Evolutionary conservation across 2,888 invertebrate genomes (phyloP), one percentile per base, ranked within the genome.

Genomic region (Eucriotettix oculatus): DNA sequence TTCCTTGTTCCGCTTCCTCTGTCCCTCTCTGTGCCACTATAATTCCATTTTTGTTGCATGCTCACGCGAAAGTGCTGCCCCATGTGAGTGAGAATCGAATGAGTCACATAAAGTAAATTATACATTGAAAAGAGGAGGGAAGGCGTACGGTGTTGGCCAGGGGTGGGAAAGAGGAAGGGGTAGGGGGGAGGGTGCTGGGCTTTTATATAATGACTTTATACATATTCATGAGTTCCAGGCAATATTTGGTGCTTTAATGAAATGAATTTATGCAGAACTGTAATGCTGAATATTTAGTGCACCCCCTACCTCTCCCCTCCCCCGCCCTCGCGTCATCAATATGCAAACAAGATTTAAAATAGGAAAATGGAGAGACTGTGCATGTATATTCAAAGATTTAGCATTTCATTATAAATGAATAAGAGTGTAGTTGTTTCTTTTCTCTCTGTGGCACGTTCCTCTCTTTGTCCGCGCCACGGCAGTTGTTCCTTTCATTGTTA

Each of bases 101-200:
- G 79, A 79, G 78, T 79, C 79, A 78, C 78, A 78, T 78, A 79
- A 79, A 79, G 79, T 79, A 79, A 79, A 79, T 79, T 79, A 79
- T 79, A 79, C 79, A 79, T 79, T 78, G 79, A 79, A 79, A 78
- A 64, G 64, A 63, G 62, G 59, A 44, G 48, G 57, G 57, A 57
- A 57, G 48, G 48, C 48, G 48, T 48, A n/a, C 48, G 14, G 48
- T n/a, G 48, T n/a, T 12, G n/a, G n/a, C 14, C 48, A 12, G 12
- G 48, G 48, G 14, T 29, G 29, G 29, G 48, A n/a, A 12, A 12
- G 48, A 12, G 48, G 48, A 12, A n/a, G 48, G n/a, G 48, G 48
- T 12, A 48, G 2, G 48, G 48, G 48, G n/a, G 48, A n/a, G n/a
- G 48, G 48, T 12, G 48, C 48, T n/a, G 48, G 78, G 79, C 78